Evolutionary conservation across 2,888 invertebrate species (phyloP).

Genomic region (Prenolepis imparis): DNA sequence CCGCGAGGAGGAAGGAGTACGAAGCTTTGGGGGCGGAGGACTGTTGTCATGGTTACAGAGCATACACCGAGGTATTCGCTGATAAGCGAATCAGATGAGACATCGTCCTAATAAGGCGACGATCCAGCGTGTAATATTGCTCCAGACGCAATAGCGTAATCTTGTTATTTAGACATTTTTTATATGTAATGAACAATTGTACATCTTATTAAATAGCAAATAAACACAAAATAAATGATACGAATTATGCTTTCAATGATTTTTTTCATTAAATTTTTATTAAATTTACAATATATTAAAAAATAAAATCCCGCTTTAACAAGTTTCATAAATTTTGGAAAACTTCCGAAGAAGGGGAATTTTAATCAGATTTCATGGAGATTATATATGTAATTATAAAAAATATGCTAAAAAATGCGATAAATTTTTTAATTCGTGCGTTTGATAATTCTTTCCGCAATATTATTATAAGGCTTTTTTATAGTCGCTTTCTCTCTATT

Average conservation of each 20-base stretch:
- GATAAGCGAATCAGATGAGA: slow-evolving; percentile 81
- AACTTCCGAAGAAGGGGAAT: background rate
- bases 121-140: slow-evolving; percentile 38
- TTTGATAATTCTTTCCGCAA: background rate
- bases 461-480: background rate
- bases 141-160: slow-evolving; percentile 31
- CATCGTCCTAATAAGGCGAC: slow-evolving; percentile 56
- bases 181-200: background rate
- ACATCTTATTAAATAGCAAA: background rate
- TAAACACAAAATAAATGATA: background rate
- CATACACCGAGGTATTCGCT: slow-evolving; percentile 78
- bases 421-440: background rate
- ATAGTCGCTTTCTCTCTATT: background rate
- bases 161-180: background rate
- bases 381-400: background rate
- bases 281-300: slow-evolving; percentile 1
- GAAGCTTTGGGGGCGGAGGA: slow-evolving; percentile 66
- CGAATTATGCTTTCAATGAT: background rate
- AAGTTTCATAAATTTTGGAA: background rate
- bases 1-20: slow-evolving; percentile 49
- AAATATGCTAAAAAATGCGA: background rate
- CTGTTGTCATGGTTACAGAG: slow-evolving; percentile 82
- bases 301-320: background rate
- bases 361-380: background rate
- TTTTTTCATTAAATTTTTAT: background rate